These are phyloP conservation scores for Pediacus dermestoides DNA, from an alignment of 2,888 invertebrate genomes.

Conservation along the genomic window DNA sequence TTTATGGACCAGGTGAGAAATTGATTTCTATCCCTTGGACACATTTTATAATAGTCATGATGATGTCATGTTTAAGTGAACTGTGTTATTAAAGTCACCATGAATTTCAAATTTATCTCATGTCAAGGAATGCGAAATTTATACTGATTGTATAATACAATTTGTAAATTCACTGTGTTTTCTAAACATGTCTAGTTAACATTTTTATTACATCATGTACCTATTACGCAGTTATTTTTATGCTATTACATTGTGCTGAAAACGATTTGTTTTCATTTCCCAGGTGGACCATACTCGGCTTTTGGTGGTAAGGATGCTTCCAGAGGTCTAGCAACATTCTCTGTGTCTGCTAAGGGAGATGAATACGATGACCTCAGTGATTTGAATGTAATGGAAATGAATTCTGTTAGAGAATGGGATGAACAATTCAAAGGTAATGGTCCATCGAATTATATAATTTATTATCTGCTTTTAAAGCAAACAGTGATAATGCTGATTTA, in stretches of 20 bases:
- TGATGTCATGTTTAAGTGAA: slow-evolving; percentile 14
- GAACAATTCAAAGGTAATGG: slow-evolving; percentile 86
- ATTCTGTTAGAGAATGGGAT: slow-evolving; percentile 94
- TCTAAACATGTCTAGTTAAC: no score
- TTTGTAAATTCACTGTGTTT: no score
- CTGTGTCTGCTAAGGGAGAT: slow-evolving; percentile 72
- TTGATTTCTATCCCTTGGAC: not conserved
- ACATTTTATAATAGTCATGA: slow-evolving; percentile 13
- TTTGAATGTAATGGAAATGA: slow-evolving; percentile 89
- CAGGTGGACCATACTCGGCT: slow-evolving; percentile 90
- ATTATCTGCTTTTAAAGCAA: no score
- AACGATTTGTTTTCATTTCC: no score
- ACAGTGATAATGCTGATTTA: no score
- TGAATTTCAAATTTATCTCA: not conserved
- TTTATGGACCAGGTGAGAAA: slow-evolving; percentile 93
- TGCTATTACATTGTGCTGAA: no score
- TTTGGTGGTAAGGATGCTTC: slow-evolving; percentile 96
- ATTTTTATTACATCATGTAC: no score
- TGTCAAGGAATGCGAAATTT: not conserved
- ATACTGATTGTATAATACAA: no score
- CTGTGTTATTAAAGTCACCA: not conserved
- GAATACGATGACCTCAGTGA: slow-evolving; percentile 96
- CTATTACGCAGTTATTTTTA: no score
- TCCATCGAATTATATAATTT: no score
- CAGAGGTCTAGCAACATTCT: slow-evolving; percentile 90